A percentile compares a stretch with the other conserved stretches of the same genome.
Conservation (phyloP, 2,113 vertebrate species). For the Seriola dumerili region DNA sequence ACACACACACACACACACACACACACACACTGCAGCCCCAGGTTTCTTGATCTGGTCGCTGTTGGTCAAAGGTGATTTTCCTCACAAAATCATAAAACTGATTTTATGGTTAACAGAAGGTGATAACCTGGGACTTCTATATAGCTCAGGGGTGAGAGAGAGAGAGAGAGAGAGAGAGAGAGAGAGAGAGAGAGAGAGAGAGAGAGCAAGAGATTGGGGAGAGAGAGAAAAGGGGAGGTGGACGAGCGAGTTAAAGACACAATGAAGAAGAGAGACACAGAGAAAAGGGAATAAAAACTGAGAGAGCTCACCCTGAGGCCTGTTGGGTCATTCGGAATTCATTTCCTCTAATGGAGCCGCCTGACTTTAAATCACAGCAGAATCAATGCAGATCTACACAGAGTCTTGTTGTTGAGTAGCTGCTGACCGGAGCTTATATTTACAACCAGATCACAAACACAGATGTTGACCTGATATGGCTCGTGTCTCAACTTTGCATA, state of each 20-base stretch:
- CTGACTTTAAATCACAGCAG: constrained; percentile 40
- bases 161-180: background rate
- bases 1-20: background rate
- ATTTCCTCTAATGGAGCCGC: constrained; percentile 47
- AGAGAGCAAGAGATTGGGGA: background rate
- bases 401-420: constrained; percentile 5
- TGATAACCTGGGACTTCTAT: background rate
- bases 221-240: too few species aligned
- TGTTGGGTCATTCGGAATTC: constrained; percentile 40
- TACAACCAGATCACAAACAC: constrained; percentile 7
- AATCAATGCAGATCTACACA: constrained; percentile 35
- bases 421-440: constrained; percentile 14
- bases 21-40: background rate
- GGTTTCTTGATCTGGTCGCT: constrained; percentile 30
- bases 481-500: background rate
- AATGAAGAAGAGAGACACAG: constrained; percentile 1
- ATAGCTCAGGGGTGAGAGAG: background rate
- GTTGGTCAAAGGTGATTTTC: constrained; percentile 34
- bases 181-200: background rate
- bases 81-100: background rate
- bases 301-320: constrained; percentile 12
- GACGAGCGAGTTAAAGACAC: background rate
- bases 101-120: constrained; percentile 16
- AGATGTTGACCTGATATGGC: background rate
- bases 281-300: constrained; percentile 4